Conservation (phyloP, 2,888 invertebrate genomes). For the Orchesellides sinensis region DNA sequence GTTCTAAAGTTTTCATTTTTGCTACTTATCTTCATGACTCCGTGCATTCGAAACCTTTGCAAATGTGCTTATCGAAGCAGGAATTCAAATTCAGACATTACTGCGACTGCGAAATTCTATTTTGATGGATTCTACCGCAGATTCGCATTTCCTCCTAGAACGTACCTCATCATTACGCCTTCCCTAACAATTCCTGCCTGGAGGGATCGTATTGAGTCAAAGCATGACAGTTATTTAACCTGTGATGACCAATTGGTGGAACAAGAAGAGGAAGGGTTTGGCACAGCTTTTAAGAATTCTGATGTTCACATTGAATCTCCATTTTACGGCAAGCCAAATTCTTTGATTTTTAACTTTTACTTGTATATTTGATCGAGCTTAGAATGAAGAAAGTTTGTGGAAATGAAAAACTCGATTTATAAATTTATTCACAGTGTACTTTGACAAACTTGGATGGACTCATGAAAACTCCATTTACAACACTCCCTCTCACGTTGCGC, state of each 20-base stretch:
- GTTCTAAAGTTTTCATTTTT: too few species aligned
- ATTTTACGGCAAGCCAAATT: conserved; percentile 32
- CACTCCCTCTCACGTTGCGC: not conserved
- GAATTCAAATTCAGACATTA: too few species aligned
- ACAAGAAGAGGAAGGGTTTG: conserved; percentile 3
- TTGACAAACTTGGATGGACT: conserved; percentile 57
- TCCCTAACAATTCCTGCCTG: conserved; percentile 34
- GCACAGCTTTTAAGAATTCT: conserved; percentile 42
- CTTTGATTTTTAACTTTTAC: not conserved
- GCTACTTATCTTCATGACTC: too few species aligned
- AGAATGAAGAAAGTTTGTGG: not conserved
- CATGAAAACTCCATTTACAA: conserved; percentile 43
- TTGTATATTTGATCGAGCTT: too few species aligned
- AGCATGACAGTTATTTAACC: not conserved
- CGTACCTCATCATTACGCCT: conserved; percentile 38
- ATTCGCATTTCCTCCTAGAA: conserved; percentile 51
- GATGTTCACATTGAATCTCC: conserved; percentile 39
- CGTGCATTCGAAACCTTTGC: not conserved
- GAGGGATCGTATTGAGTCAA: conserved; percentile 9
- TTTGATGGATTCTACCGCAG: conserved; percentile 18
- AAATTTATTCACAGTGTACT: conserved; percentile 29
- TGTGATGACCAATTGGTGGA: not conserved
- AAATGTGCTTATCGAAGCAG: too few species aligned
- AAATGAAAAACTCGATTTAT: not conserved
- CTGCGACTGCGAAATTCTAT: not conserved